phyloP scores from a whole-genome alignment of 1,140 invertebrate genomes.

The Polypedilum pembai region DNA sequence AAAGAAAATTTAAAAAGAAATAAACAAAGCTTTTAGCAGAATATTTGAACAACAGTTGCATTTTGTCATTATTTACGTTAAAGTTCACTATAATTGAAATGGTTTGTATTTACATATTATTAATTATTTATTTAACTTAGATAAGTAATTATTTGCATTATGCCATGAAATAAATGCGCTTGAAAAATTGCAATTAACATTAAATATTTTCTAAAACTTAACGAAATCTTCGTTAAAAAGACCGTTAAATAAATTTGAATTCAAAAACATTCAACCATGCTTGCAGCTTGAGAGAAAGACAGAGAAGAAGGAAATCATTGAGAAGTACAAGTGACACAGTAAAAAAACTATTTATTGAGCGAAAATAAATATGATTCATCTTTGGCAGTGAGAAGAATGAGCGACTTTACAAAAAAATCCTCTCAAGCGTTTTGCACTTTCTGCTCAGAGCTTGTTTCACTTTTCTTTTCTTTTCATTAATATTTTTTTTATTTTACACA shows the following conservation, averaged over 20 bases:
- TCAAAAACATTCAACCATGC: neutral
- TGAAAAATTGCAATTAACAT: too few species aligned
- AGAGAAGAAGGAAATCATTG: neutral
- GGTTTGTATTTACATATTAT: too few species aligned
- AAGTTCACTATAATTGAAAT: too few species aligned
- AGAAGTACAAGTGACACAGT: slow-evolving; percentile 5
- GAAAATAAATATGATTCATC: neutral
- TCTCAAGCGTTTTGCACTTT: neutral
- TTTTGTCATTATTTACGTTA: too few species aligned
- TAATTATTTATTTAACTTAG: too few species aligned
- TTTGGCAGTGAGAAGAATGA: neutral
- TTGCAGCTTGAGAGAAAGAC: neutral
- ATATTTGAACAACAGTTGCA: too few species aligned
- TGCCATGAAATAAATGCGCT: too few species aligned
- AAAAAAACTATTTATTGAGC: neutral
- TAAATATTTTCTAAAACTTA: too few species aligned
- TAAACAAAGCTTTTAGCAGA: too few species aligned
- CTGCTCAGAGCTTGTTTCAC: neutral
- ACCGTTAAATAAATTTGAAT: neutral
- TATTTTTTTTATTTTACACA: slow-evolving; percentile 3
- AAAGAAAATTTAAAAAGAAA: neutral
- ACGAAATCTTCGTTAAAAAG: too few species aligned
- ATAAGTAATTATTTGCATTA: too few species aligned
- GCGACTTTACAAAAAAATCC: neutral
- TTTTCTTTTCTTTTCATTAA: slow-evolving; percentile 1